phyloP scores from a whole-genome alignment of 2,113 vertebrate genomes.

The Cyanoderma ruficeps region DNA sequence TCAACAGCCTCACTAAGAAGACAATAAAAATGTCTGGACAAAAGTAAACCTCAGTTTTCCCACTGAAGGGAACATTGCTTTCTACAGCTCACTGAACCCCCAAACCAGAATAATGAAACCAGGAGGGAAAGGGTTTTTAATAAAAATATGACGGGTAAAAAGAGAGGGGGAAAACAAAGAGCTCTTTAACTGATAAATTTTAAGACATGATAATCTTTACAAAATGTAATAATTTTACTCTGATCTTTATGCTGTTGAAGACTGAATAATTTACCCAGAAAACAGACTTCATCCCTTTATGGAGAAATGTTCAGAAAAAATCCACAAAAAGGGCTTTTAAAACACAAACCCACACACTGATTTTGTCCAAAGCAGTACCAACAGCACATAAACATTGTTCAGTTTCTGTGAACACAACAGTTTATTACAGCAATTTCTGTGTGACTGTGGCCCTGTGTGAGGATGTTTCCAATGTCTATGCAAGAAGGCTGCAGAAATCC shows the following conservation, averaged over 20 bases:
- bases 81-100: background rate
- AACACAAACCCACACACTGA: background rate
- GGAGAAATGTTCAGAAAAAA: background rate
- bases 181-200: background rate
- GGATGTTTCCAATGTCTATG: background rate
- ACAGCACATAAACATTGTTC: background rate
- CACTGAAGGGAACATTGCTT: background rate
- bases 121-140: background rate
- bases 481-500: background rate
- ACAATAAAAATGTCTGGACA: background rate
- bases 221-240: background rate
- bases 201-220: background rate
- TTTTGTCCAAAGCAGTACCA: background rate
- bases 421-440: constrained; percentile 3
- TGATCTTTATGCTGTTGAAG: background rate
- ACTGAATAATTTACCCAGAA: background rate
- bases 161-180: background rate
- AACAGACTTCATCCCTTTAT: background rate
- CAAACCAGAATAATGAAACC: background rate
- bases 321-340: background rate
- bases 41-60: background rate
- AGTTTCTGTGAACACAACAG: background rate
- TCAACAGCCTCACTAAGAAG: background rate
- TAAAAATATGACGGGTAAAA: background rate
- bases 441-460: background rate